Evolutionary conservation across 2,797 vertebrate genomes (phyloP), one percentile per base, ranked within the genome.

Genomic region (Sebastes paucispinis): DNA sequence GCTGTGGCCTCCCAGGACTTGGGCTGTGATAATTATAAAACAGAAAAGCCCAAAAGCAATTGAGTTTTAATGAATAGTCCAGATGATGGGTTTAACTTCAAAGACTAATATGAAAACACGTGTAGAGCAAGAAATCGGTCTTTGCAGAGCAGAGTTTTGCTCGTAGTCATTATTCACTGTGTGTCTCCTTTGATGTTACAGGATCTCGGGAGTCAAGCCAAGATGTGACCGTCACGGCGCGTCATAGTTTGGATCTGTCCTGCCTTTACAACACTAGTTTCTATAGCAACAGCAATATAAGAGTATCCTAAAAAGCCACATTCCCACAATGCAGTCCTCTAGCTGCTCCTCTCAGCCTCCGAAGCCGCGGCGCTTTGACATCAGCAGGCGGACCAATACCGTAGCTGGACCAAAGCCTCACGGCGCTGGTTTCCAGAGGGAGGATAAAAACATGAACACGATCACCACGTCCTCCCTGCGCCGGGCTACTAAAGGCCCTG

Each of bases 401-500:
- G 58, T 72, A 31, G 72, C 82, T 18, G 93, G 87, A 78, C 76
- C 91, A 59, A 96, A 95, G 91, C 64, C 92, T 79, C 81, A 87
- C 8, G 91, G 78, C 22, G 79, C 88, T 2, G 86, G 85, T 52
- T 77, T 86, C 70, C 94, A 93, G 79, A 95, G 84, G 80, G 96
- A 96, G 81, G 95, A 96, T 75, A 96, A 96, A 92, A 96, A 95
- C 86, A 94, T 93, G 92, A 96, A 95, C 87, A 92, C 90, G 1
- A 84, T 92, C 57, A 77, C 85, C 18, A 31, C 88, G 4, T 79
- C 92, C 36, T 94, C 94, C 39, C 88, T 90, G 52, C 69, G 87
- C 2, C 70, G 83, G 68, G 63, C 47, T 20, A 92, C 85, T 11
- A 95, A 95, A 88, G 88, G 47, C 22, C 87, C 93, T 7, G 5